Evolutionary conservation across 2,797 vertebrate species (phyloP).

Genomic region (Pelodytes ibericus): DNA sequence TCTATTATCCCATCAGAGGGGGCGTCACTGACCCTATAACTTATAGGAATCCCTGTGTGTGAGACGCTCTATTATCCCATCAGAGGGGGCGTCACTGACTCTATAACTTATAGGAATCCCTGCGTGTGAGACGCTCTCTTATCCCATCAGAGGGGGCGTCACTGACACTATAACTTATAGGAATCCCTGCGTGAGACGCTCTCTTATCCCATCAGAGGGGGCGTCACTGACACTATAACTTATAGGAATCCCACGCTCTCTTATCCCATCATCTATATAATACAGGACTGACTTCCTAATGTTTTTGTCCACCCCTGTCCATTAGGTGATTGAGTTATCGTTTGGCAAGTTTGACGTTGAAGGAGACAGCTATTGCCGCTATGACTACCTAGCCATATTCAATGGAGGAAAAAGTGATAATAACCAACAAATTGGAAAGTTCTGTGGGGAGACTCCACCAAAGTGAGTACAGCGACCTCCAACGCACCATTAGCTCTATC

Average conservation of each 20-base stretch:
- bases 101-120: not conserved
- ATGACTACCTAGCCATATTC: constrained; percentile 87
- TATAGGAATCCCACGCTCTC: not conserved
- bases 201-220: not conserved
- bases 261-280: constrained; percentile 3
- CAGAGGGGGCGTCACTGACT: no score
- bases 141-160: not conserved
- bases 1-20: no score
- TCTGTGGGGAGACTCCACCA: constrained; percentile 81
- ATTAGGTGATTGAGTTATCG: constrained; percentile 82
- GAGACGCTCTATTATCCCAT: no score
- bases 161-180: no score
- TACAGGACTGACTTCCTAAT: no score
- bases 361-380: constrained; percentile 84
- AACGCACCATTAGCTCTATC: no score
- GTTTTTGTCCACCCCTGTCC: no score
- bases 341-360: constrained; percentile 89
- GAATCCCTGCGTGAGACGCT: not conserved
- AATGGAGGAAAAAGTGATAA: constrained; percentile 82
- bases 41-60: no score
- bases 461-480: constrained; percentile 68
- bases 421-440: constrained; percentile 80
- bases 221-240: not conserved
- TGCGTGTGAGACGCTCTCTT: not conserved
- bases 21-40: no score